Conservation (phyloP, 2,797 vertebrate species). For the Choloepus didactylus region DNA sequence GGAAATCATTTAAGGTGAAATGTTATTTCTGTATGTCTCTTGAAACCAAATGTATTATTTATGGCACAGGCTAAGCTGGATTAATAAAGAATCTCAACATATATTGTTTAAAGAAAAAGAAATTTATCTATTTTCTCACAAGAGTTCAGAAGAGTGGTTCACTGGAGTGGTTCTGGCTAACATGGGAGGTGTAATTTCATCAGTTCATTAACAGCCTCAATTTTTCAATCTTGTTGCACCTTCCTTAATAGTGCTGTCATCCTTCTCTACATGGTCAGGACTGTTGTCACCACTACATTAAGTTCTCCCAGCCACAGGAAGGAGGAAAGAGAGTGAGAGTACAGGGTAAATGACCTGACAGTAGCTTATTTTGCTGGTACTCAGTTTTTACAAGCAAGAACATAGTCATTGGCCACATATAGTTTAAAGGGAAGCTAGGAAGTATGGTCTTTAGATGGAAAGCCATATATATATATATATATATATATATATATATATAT, state of each 20-base stretch:
- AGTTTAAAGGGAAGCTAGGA: background rate
- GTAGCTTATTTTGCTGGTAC: background rate
- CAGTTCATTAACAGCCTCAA: background rate
- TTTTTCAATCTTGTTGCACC: background rate
- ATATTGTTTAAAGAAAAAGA: background rate
- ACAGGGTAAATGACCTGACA: background rate
- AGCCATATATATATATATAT: too few relatives aligned
- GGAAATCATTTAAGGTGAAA: background rate
- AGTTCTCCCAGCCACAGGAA: background rate
- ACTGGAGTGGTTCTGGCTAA: background rate
- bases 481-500: too few relatives aligned
- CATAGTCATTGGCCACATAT: background rate
- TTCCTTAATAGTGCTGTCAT: too few relatives aligned
- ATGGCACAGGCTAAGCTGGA: background rate
- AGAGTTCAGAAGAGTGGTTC: background rate
- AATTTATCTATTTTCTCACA: background rate
- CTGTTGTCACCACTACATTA: background rate
- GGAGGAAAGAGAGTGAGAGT: background rate
- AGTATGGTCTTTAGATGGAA: background rate
- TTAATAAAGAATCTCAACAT: background rate
- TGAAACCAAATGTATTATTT: background rate
- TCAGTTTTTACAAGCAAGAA: background rate
- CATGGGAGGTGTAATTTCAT: background rate
- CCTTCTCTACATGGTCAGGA: background rate
- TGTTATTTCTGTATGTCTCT: background rate